A percentile compares a stretch with the other conserved stretches of the same genome.
Evolutionary conservation across 2,113 vertebrate species (phyloP).

Genomic region (Axis porcinus): DNA sequence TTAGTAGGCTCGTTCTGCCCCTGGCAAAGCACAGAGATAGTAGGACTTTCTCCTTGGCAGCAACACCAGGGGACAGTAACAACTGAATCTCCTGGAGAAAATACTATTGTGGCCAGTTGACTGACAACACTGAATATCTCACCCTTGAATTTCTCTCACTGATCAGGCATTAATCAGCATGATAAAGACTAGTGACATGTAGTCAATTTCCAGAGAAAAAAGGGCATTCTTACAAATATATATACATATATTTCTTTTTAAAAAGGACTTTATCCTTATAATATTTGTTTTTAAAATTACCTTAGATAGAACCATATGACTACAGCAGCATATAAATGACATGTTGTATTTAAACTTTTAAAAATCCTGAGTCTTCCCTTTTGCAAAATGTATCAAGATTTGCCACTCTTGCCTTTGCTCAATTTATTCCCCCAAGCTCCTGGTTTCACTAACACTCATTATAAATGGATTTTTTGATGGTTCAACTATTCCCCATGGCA

Average conservation of each 20-base stretch:
- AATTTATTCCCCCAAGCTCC: not conserved
- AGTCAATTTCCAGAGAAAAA: slow-evolving; percentile 10
- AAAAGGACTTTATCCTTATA: not conserved
- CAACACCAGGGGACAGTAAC: not conserved
- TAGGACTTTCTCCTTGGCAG: not conserved
- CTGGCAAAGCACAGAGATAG: not conserved
- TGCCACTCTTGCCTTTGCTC: not conserved
- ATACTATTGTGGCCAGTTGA: not conserved
- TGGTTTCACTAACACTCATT: not conserved
- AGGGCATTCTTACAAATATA: not conserved
- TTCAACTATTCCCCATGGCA: not conserved
- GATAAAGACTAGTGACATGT: not conserved
- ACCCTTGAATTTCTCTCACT: slow-evolving; percentile 28
- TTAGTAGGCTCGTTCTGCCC: not conserved
- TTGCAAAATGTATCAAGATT: not conserved
- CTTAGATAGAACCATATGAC: not conserved
- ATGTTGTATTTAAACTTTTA: not conserved
- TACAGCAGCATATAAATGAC: not conserved
- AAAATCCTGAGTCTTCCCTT: not conserved
- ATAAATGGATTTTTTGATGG: slow-evolving; percentile 1
- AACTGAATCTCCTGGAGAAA: not conserved
- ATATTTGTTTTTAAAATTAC: not conserved
- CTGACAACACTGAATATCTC: not conserved
- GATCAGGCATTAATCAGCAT: not conserved
- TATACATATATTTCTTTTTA: not conserved